Conservation (phyloP, 2,113 vertebrate species). For the Terrapene triunguis region DNA sequence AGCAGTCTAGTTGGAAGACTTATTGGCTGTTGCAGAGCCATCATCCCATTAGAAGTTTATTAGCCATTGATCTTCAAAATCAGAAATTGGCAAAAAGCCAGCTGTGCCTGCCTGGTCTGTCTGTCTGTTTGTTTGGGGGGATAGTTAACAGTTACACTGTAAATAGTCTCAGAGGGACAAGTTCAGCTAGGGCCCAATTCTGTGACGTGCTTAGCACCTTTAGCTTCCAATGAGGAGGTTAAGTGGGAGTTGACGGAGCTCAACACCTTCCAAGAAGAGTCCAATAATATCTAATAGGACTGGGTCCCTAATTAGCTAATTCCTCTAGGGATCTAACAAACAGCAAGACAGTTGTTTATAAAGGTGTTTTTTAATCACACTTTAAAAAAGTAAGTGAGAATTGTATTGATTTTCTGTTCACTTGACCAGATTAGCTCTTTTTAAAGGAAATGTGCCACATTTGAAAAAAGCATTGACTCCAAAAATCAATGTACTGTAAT, state of each 20-base stretch:
- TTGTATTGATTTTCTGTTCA: background rate
- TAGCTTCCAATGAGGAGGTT: background rate
- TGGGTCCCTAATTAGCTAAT: background rate
- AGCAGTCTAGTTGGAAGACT: background rate
- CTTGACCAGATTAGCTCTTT: background rate
- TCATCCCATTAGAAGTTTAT: background rate
- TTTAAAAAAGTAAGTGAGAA: background rate
- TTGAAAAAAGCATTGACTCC: background rate
- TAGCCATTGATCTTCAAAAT: background rate
- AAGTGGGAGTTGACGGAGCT: background rate
- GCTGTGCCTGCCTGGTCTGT: background rate
- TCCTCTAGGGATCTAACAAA: background rate
- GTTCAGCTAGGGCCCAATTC: background rate
- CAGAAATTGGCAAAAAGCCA: slow-evolving; percentile 2
- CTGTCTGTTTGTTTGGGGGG: background rate
- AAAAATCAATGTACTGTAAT: background rate
- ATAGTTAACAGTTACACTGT: background rate
- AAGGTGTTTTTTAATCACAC: background rate
- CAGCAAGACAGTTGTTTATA: background rate
- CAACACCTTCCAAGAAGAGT: background rate
- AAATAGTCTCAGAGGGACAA: background rate
- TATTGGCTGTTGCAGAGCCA: fast-evolving
- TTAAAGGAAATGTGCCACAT: background rate
- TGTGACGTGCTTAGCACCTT: background rate
- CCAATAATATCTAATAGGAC: background rate